Base-by-base conservation (phyloP, 92 coral and sea anemone genomes). In the Siderastrea siderea region DNA sequence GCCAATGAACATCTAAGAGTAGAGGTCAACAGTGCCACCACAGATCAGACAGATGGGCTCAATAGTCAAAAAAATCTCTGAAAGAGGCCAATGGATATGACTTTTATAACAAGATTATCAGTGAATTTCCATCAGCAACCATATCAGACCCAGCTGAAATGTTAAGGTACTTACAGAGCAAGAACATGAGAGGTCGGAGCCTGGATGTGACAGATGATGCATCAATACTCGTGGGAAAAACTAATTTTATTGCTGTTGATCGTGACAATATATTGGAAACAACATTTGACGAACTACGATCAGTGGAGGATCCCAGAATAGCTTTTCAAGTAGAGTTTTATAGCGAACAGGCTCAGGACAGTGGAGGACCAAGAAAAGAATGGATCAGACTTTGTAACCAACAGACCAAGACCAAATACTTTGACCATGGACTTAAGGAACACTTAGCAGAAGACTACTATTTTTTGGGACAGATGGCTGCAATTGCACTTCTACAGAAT, bases 161-260 rank as follows among this genome's bases (percentile, higher is more conserved):
- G 75, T 46, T 70, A 47, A 19, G 48, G 55, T 71, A 46, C 75
- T 10, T 71, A 49, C 75, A 46, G 75, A 64, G 69, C 69, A 64
- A 64, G 44, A 64, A 4, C 44, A 14, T 64, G 44, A 15, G 44
- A 14, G 69, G 69, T 26, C 69, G 69, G 5, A 1, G 5, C 69
- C 44, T 64, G 69, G 69, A 64, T 64, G 69, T 64, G 19, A 64
- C 44, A 71, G 48, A 71, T 71, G 75, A 19, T 73, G 52, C 58
- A 8, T 3, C 57, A 73, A 8, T 15, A 16, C 77, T 48, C n/a
- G 26, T 9, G 45, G 77, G 77, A 73, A 44, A 74, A 6, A 77
- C 81, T 58, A 77, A 77, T 15, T 77, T 77, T 19, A 77, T 77
- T 10, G 51, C 81, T 38, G 81, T 77, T 55, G 81, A 77, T 52